Evolutionary conservation across 2,888 invertebrate genomes (phyloP), one percentile per base, ranked within the genome.

Genomic region (Amiota communis): DNA sequence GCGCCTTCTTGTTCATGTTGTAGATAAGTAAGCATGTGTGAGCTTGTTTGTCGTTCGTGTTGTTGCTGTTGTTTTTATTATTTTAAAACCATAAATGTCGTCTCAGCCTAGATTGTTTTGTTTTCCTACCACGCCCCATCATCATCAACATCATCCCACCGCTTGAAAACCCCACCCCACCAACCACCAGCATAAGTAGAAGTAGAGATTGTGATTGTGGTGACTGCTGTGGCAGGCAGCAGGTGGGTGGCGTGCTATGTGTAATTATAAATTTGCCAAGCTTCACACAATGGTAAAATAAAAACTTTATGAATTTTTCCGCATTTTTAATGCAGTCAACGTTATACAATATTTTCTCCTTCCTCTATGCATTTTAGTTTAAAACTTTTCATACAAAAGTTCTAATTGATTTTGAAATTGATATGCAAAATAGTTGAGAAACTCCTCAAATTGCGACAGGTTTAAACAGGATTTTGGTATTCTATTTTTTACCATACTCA

Each of bases 351-450:
- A 6, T 36, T 4, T 36, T 36, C 36, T 36, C 36, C 36, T 6
- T 36, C 36, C 36, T 36, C 36, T 36, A 6, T 36, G 6, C 36
- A 36, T 36, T 36, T 36, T 36, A 6, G 36, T 6, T 36, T 36
- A 36, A 75, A 81, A 78, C 77, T 77, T 79, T 80, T 82, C 81
- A 69, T 36, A 72, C 80, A 77, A 84, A n/a, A 83, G 79, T 82
- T 85, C 86, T 86, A 83, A 83, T 86, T 83, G 83, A 83, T 83
- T 86, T 83, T 84, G 77, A 84, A 85, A 83, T 83, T 83, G 86
- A 83, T 86, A 83, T 86, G 83, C 83, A 86, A 83, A 86, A 69
- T 56, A 56, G 69, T 46, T 69, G 12, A 17, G 53, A 13, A 53
- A 51, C 49, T 51, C 23, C 23, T 68, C 13, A 10, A 36, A 75